Evolutionary conservation across 2,888 invertebrate genomes (phyloP), one percentile per base, ranked within the genome.

Genomic region (Pristionchus japonicus): DNA sequence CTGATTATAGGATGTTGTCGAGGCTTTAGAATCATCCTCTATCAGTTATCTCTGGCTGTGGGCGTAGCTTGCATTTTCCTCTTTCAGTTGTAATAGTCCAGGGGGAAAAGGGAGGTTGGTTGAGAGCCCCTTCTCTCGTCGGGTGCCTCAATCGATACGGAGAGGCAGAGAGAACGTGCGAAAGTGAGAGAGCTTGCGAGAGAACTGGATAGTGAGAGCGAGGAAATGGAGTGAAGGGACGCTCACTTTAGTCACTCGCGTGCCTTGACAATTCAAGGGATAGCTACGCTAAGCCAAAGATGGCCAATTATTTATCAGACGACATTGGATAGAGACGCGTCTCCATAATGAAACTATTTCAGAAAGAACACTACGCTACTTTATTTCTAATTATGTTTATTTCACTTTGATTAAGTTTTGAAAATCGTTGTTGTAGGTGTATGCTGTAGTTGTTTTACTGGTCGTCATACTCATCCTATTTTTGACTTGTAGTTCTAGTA

Each of bases 141-240:
- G 61, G 64, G 61, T n/a, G 85, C 85, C 64, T 64, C 61, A 85
- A 85, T 85, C 85, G 85, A 85, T 85, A 64, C 85, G 77, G 43
- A 15, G 31, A 20, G 80, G 31, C 17, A n/a, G 80, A 80, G 80
- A 43, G 27, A 47, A 47, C 27, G 47, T 13, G 80, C n/a, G 47
- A 83, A 37, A 57, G 27, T 13, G 85, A 64, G 85, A 64, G 85
- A 61, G 64, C 43, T 27, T 17, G 43, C 40, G 61, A 64, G 85
- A 85, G 85, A 85, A 85, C 64, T 64, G 85, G 85, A 83, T 83
- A 83, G 82, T 20, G 80, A 17, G 49, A 17, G 34, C 11, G 3
- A 52, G 23, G 82, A 43, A 52, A 83, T 40, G 49, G 52, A 52
- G 77, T n/a, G 67, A 67, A 40, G 77, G 77, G 77, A 47, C 77